Evolutionary conservation across 1,140 invertebrate species (phyloP).

Genomic region (Tetragonula clypearis): DNA sequence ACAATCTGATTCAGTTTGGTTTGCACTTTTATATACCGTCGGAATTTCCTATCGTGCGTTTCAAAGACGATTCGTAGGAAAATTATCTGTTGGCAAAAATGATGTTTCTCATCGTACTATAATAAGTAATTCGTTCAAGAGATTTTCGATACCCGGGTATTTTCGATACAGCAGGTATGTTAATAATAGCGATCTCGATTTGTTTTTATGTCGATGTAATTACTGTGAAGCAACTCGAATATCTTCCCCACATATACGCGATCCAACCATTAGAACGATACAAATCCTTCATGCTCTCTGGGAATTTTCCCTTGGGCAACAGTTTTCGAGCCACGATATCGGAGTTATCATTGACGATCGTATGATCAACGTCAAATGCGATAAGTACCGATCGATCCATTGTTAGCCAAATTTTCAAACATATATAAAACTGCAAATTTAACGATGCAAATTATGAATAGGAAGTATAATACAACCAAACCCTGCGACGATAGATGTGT

Average conservation of each 20-base stretch:
- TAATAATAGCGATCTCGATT: conserved; percentile 82
- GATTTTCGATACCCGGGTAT: conserved; percentile 83
- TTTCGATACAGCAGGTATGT: conserved; percentile 83
- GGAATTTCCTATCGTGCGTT: too few species aligned
- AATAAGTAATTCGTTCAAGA: conserved; percentile 82
- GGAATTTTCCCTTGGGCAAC: conserved; percentile 81
- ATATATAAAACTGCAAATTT: conserved; percentile 13
- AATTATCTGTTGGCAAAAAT: too few species aligned
- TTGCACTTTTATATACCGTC: background rate
- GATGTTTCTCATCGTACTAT: too few species aligned
- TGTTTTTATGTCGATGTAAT: conserved; percentile 80
- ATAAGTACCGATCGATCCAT: conserved; percentile 80
- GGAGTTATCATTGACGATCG: conserved; percentile 90
- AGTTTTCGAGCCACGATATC: conserved; percentile 86
- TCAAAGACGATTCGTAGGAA: too few species aligned
- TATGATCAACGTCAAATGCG: conserved; percentile 92
- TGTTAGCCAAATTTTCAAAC: conserved; percentile 34
- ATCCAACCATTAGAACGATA: conserved; percentile 86
- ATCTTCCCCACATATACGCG: conserved; percentile 87
- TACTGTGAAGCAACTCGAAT: conserved; percentile 85
- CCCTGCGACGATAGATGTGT: background rate
- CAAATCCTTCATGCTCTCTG: conserved; percentile 82
- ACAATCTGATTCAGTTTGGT: background rate
- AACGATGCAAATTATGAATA: background rate
- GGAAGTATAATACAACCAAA: background rate